Evolutionary conservation across 2,113 vertebrate genomes (phyloP), one percentile per base, ranked within the genome.

Genomic region (Lonchura striata): DNA sequence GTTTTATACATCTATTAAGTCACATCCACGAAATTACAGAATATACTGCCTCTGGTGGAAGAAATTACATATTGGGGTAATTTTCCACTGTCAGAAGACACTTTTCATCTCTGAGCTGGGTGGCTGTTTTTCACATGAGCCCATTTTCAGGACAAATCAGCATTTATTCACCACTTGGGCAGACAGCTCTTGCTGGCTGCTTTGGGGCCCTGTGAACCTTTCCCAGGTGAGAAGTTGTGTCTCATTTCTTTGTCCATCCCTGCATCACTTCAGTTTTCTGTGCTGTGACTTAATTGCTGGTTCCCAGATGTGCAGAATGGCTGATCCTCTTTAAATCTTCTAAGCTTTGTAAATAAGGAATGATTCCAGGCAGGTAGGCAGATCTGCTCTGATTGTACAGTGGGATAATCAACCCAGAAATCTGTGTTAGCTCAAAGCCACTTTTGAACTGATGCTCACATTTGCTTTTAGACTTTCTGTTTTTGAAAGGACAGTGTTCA

Each of bases 291-390:
- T 91, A 61, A 74, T 86, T 71, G 54, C 81, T 13, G 25, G 22
- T 27, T 90, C 74, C 49, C 74, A 82, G 64, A 44, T 80, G 46
- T 2, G 7, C 6, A 8, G 46, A 77, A 63, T 28, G 28, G n/a
- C 15, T 75, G 69, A 82, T 86, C 77, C 81, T 82, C 65, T 79
- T 39, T 78, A 86, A 84, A 42, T 46, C 80, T 78, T 37, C 27
- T 64, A 44, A 86, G 54, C 72, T 94, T 66, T 75, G 60, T 68
- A 82, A 92, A 44, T 83, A 63, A 72, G 76, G 63, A 74, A 37
- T 63, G 54, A 78, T 66, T 65, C 42, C 44, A 39, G n/a, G 25
- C 47, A 68, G 57, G 49, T 37, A 53, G 82, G 21, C 39, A 56
- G 75, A 66, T 65, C 91, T 79, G 10, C 74, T 76, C 49, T 54